Conservation (phyloP, 2,113 vertebrate species). For the Muscicapa adusta region DNA sequence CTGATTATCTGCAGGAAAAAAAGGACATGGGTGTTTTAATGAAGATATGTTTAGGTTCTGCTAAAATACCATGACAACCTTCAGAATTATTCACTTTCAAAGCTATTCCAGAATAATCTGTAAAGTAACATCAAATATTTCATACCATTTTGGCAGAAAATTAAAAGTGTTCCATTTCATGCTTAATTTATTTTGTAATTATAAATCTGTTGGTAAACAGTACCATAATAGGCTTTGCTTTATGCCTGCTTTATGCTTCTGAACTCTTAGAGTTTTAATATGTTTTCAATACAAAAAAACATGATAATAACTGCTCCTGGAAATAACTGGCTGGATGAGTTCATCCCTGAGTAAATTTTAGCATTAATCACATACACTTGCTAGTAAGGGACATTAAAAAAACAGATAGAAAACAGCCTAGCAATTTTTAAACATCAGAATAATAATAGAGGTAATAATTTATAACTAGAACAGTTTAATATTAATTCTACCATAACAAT, state of each 20-base stretch:
- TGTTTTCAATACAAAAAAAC: constrained; percentile 55
- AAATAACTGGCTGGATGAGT: constrained; percentile 46
- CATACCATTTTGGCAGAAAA: constrained; percentile 67
- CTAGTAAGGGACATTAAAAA: neutral
- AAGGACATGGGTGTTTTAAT: neutral
- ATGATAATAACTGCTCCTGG: constrained; percentile 39
- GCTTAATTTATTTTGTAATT: constrained; percentile 82
- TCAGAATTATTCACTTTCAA: constrained; percentile 40
- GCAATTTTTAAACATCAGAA: neutral
- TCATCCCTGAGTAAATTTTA: constrained; percentile 50
- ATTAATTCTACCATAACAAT: neutral
- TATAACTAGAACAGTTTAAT: neutral
- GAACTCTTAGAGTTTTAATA: constrained; percentile 59
- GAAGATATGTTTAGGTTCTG: neutral
- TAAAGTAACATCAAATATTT: constrained; percentile 67
- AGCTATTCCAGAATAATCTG: constrained; percentile 62
- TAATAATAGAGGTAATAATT: neutral
- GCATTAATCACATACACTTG: neutral
- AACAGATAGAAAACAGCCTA: neutral
- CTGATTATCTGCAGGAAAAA: neutral
- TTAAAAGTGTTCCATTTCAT: constrained; percentile 75
- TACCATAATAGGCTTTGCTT: constrained; percentile 68
- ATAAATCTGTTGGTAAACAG: constrained; percentile 78
- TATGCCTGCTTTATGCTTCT: constrained; percentile 65
- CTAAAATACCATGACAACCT: constrained; percentile 2